Evolutionary conservation across 30 jellyfish, hydroid and myxozoan genomes (phyloP), one percentile per base, ranked within the genome.

Genomic region (Chironex yamaguchii): DNA sequence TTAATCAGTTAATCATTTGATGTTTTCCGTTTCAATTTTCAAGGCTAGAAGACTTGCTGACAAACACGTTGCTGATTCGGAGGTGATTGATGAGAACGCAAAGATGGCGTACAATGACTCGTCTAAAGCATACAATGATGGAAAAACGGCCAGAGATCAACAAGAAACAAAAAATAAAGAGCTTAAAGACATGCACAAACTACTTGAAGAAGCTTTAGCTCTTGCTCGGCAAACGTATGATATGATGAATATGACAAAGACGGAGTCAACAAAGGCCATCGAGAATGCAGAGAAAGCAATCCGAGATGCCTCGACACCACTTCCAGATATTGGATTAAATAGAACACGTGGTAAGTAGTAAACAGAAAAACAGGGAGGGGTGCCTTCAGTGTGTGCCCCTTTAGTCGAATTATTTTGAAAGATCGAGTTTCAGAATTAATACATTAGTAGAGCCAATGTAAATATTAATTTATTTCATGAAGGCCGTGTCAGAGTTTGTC

Each of bases 41-140:
- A n/a, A 94, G 99, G 99, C 99, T 27, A 96, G 97, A 35, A 81
- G 58, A 23, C 79, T 94, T 0, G 99, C 99, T 22, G 95, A 84
- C 42, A 77, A 73, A 36, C 97, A 88, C 58, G 96, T 72, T 50
- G 82, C 77, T 22, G 97, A 94, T 1, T 75, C 99, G 0, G 74
- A 12, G 77, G 80, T 72, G n/a, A 88, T 89, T 34, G 21, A 85
- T 24, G 48, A 31, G 76, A 84, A 89, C 2, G 42, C 97, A 11
- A 73, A 69, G 12, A 88, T 83, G 95, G 97, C 99, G 0, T 78
- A 21, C 48, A 76, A 89, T 34, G 71, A 52, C 82, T 32, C 99
- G 26, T 25, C 67, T 28, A 34, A 72, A 21, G 99, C 97, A 6
- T 73, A 80, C 81, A 75, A 69, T 2, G 51, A 48, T 13, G 97